Percentiles rank a stretch among this genome's conserved stretches.
These are phyloP conservation scores for Otus sunia DNA, from an alignment of 2,113 vertebrate species.

Conservation along the genomic window DNA sequence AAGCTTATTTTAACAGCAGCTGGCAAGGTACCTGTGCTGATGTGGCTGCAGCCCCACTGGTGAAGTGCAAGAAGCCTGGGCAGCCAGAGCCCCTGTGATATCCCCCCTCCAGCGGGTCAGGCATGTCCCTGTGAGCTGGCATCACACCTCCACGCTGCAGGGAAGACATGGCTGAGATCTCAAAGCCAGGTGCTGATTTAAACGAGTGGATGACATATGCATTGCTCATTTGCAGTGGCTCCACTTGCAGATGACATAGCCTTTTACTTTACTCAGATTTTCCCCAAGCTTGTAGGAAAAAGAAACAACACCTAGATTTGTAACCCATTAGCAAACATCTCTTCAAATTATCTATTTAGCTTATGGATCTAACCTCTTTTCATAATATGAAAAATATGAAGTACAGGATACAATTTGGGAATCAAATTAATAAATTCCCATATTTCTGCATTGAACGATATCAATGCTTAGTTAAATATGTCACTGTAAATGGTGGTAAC, in stretches of 20 bases:
- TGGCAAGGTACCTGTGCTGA: background rate
- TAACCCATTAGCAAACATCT: background rate
- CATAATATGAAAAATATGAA: background rate
- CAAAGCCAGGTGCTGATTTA: background rate
- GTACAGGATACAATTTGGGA: background rate
- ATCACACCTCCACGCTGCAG: background rate
- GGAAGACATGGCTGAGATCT: background rate
- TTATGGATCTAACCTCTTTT: background rate
- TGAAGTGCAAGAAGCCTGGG: background rate
- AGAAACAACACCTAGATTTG: background rate
- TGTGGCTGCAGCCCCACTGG: background rate
- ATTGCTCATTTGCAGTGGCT: background rate
- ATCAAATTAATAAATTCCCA: background rate
- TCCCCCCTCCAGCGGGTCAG: fast-evolving
- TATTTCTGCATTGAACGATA: background rate
- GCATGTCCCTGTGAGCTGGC: background rate
- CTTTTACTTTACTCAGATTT: background rate
- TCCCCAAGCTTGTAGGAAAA: background rate
- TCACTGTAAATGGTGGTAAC: background rate
- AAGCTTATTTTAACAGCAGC: background rate
- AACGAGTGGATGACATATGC: background rate
- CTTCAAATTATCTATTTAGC: background rate
- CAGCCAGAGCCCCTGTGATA: background rate
- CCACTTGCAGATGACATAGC: fast-evolving
- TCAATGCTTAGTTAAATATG: background rate